These are phyloP conservation scores for Drepanosiphum platanoidis DNA, from an alignment of 2,888 invertebrate genomes.

Conservation along the genomic window DNA sequence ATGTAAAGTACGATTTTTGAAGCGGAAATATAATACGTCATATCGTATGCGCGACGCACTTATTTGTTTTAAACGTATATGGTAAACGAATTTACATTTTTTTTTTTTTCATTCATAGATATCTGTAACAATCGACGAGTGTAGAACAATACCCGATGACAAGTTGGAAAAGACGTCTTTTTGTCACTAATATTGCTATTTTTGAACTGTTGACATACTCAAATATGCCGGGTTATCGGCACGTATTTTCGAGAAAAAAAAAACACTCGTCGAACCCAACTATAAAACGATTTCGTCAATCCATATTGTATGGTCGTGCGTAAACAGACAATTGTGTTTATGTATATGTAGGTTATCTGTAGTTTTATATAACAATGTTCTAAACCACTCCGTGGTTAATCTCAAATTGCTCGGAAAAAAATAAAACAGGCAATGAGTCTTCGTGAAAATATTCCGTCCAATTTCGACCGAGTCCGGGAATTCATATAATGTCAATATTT, in stretches of 20 bases:
- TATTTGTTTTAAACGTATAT: not conserved
- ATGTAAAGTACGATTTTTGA: not conserved
- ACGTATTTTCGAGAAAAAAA: not conserved
- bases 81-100: not conserved
- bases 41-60: not conserved
- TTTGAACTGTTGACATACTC: not conserved
- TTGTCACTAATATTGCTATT: not conserved
- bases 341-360: not conserved
- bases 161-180: not conserved
- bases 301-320: not conserved
- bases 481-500: not conserved
- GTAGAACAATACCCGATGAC: not conserved
- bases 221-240: not conserved
- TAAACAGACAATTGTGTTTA: not conserved
- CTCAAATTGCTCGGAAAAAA: not conserved
- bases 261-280: not conserved
- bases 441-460: too few relatives aligned
- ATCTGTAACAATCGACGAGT: not conserved
- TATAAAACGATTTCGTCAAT: not conserved
- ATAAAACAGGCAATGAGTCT: not conserved
- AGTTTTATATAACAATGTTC: not conserved
- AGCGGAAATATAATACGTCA: not conserved
- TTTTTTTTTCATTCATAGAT: not conserved
- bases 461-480: not conserved
- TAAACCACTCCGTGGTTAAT: not conserved